phyloP scores from a whole-genome alignment of 2,113 vertebrate genomes.

The Azemiops feae region DNA sequence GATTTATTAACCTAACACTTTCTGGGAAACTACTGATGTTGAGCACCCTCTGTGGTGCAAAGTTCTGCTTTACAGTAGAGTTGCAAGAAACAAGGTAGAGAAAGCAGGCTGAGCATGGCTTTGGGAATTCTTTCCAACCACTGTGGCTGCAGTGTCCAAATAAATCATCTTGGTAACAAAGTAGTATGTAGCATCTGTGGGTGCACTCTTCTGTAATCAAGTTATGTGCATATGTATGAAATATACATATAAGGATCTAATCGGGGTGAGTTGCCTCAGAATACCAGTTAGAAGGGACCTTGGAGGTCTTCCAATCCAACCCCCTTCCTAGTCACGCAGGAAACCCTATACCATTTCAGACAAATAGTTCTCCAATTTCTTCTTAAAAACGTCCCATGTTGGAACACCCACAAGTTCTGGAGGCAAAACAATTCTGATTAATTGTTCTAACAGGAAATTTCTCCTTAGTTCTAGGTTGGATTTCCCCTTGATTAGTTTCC shows the following conservation, averaged over 20 bases:
- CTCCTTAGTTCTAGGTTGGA: no score
- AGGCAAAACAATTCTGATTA: no score
- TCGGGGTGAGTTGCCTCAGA: background rate
- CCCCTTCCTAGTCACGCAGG: no score
- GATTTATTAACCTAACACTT: background rate
- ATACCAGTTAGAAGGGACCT: no score
- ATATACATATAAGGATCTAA: background rate
- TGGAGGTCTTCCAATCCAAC: no score
- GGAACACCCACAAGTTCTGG: no score
- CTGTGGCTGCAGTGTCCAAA: background rate
- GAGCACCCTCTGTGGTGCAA: background rate
- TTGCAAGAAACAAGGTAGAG: background rate
- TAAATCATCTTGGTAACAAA: background rate
- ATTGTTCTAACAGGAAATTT: no score
- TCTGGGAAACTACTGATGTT: background rate
- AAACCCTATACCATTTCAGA: no score
- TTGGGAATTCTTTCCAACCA: background rate
- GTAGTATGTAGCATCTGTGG: background rate
- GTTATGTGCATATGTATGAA: background rate
- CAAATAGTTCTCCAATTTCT: no score
- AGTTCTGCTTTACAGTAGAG: background rate
- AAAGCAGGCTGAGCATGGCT: background rate
- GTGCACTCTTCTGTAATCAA: background rate
- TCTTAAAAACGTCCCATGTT: no score
- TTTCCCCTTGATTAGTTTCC: no score